Evolutionary conservation across 2,888 invertebrate genomes (phyloP).

Genomic region (Chamaedrilus cognettii): DNA sequence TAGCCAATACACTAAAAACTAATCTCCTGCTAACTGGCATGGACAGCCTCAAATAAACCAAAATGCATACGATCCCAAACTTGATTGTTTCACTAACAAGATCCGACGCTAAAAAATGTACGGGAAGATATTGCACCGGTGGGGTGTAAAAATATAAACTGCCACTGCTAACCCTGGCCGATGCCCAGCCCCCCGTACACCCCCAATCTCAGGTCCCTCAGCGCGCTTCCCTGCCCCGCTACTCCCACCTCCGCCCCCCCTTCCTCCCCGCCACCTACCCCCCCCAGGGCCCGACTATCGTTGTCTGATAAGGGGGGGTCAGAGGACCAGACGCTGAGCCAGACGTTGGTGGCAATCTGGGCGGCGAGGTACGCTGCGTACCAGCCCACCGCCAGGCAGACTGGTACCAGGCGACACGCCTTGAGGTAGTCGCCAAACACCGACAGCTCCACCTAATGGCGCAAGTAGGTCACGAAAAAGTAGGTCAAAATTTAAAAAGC

Average conservation of each 20-base stretch:
- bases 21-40: too few species aligned
- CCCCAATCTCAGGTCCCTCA: conserved; percentile 54
- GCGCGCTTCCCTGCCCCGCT: conserved; percentile 37
- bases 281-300: conserved; percentile 38
- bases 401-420: conserved; percentile 14
- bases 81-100: too few species aligned
- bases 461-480: not conserved
- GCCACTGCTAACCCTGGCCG: conserved; percentile 27
- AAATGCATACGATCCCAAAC: too few species aligned
- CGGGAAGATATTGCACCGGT: too few species aligned
- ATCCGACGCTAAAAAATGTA: too few species aligned
- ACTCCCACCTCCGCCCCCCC: conserved; percentile 56
- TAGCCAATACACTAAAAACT: too few species aligned
- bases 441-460: conserved; percentile 73
- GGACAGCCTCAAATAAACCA: too few species aligned
- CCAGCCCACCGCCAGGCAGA: conserved; percentile 15
- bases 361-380: conserved; percentile 11
- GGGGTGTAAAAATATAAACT: too few species aligned
- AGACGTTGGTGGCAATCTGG: conserved; percentile 40
- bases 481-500: too few species aligned
- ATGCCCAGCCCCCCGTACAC: conserved; percentile 60
- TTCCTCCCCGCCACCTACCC: conserved; percentile 57
- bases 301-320: conserved; percentile 43
- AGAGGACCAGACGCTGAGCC: conserved; percentile 52
- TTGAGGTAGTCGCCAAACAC: conserved; percentile 81